Base-by-base conservation (phyloP, 2,888 invertebrate species). In the Celastrina argiolus region DNA sequence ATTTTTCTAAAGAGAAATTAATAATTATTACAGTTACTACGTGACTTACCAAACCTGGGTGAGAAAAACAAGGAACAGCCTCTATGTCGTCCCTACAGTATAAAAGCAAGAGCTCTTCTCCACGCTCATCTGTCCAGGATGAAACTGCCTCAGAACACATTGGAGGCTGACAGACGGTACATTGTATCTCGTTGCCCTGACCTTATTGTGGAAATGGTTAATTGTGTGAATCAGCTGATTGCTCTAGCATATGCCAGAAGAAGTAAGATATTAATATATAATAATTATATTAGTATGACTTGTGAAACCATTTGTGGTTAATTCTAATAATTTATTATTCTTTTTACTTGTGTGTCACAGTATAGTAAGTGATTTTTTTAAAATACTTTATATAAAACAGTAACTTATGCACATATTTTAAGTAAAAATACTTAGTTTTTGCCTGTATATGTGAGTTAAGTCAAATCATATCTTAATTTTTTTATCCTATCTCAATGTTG, bases 21-120 rank as follows among this genome's bases (percentile, higher is more conserved):
- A n/a, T 28, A 41, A 28, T 6, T 16, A 51, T 65, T 67, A 1
- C 88, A 97, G 97, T 92, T 99, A 66, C 96, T 99, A 69, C 96
- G 97, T 72, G 96, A 97, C 77, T 88, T 99, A 63, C 96, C 96
- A 0, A 97, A 98, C 84, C 92, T 99, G 34, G 96, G 96, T 71
- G 99, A 99, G 83, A 99, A 99, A 87, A 99, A 98, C 83, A 97
- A 97, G 79, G 99, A 99, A 82, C 93, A 95, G 72, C 99, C 99
- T 0, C 91, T 99, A 18, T 98, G 98, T 83, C 94, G 96, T 69
- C 93, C 96, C 65, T 99, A 99, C 91, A 98, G 98, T 75, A 95
- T 97, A 72, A 97, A 96, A 84, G 97, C 99, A 0, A 93, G 99
- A 56, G 97, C 98, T 26, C 91, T 99, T 22, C 91, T 99, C n/a